Evolutionary conservation across 1,140 invertebrate species (phyloP).

Genomic region (Aphaenogaster rudis): DNA sequence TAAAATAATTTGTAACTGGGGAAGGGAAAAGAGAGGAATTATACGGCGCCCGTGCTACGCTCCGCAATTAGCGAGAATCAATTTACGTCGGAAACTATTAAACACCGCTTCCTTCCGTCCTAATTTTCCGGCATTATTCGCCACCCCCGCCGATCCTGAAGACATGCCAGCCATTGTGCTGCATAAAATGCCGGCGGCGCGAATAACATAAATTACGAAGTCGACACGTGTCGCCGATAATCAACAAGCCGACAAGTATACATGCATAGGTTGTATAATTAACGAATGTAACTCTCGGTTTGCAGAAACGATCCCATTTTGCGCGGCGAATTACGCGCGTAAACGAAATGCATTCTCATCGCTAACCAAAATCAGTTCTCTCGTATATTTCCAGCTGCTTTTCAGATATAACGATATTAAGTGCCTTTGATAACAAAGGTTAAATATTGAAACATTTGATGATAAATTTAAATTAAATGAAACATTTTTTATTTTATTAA

Average conservation of each 20-base stretch:
- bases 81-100: conserved; percentile 62
- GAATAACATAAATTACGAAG: conserved; percentile 54
- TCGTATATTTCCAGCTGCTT: conserved; percentile 8
- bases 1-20: conserved; percentile 44
- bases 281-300: conserved; percentile 47
- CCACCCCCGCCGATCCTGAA: neutral
- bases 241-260: conserved; percentile 56
- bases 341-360: neutral
- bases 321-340: neutral
- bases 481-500: neutral
- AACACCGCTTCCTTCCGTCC: conserved; percentile 56
- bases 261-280: conserved; percentile 26
- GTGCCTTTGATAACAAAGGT: neutral
- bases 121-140: conserved; percentile 56
- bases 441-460: neutral
- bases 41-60: conserved; percentile 6
- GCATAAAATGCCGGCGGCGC: conserved; percentile 39
- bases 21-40: conserved; percentile 31
- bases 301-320: conserved; percentile 13
- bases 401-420: conserved; percentile 12
- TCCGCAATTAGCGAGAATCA: conserved; percentile 59
- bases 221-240: conserved; percentile 47
- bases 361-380: conserved; percentile 7
- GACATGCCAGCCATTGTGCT: conserved; percentile 44
- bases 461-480: neutral